Base-by-base conservation (phyloP, 1,140 invertebrate genomes). In the Plodia interpunctella region DNA sequence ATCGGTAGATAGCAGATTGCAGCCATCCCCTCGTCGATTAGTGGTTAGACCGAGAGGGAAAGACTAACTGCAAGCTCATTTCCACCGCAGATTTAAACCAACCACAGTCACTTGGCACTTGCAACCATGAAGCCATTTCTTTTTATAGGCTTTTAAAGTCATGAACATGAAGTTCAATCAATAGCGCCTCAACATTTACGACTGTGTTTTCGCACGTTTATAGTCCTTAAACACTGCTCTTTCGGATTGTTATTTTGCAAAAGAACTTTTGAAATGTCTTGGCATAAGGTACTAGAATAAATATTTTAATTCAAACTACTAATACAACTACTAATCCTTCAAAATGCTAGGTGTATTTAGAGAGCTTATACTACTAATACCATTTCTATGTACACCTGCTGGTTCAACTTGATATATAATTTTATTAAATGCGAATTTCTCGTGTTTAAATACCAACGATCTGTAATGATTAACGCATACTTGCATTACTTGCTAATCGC, bases 41-140 rank as follows among this genome's bases (percentile, higher is more conserved):
- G 81, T 68, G 76, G 83, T 81, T 70, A 62, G 62, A 68, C 63
- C 67, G 69, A 56, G 65, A 76, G 67, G 59, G 63, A 57, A 72
- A 79, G 69, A 68, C 62, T 79, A 76, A 83, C 68, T 69, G 74
- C 70, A 32, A 70, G 64, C 74, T 78, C 79, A 77, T 77, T 81
- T 80, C 78, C 80, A 83, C 69, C 75, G 77, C 65, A 65, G 65
- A 76, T 83, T 79, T 75, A 67, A 75, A 70, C 66, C 50, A 70
- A 83, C 83, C 78, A 61, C 83, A 86, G 65, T 57, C 75, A 74
- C 71, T 78, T 75, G 65, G 66, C 67, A 62, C 59, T 60, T 49
- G 44, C 19, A 30, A 57, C 32, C 54, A 53, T 53, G 20, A 55
- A 56, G 55, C 19, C 50, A 54, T 21, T 44, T 21, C 51, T 65